Conservation (phyloP, 2,113 vertebrate genomes). For the Ictalurus furcatus region DNA sequence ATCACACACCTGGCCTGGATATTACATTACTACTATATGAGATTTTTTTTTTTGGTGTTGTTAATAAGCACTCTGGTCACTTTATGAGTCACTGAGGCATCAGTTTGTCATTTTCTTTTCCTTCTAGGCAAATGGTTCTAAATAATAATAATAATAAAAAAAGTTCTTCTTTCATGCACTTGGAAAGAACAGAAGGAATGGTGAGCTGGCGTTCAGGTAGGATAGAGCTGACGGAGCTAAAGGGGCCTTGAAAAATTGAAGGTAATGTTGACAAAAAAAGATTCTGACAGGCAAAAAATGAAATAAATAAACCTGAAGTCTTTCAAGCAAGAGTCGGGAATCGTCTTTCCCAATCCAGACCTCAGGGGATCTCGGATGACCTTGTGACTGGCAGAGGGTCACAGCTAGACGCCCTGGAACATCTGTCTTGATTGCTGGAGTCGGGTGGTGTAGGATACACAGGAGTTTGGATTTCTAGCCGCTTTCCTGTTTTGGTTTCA, state of each 20-base stretch:
- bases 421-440: not conserved
- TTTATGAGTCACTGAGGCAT: not conserved
- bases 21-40: constrained; percentile 2
- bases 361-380: not conserved
- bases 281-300: too few relatives aligned
- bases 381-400: not conserved
- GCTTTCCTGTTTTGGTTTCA: not conserved
- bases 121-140: not conserved
- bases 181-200: not conserved
- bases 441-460: not conserved
- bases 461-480: not conserved
- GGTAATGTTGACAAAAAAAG: not conserved
- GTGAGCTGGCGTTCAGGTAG: not conserved
- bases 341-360: not conserved
- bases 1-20: constrained; percentile 15
- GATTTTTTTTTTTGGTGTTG: not conserved
- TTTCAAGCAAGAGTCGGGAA: not conserved
- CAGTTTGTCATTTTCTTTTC: not conserved
- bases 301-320: not conserved
- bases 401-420: not conserved
- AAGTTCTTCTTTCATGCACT: not conserved
- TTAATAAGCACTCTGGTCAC: constrained; percentile 29
- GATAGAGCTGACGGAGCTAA: constrained; percentile 28
- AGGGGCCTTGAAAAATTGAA: not conserved
- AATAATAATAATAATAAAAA: too few relatives aligned